Evolutionary conservation across 1,140 invertebrate species (phyloP).

Genomic region (Caenorhabditis latens): DNA sequence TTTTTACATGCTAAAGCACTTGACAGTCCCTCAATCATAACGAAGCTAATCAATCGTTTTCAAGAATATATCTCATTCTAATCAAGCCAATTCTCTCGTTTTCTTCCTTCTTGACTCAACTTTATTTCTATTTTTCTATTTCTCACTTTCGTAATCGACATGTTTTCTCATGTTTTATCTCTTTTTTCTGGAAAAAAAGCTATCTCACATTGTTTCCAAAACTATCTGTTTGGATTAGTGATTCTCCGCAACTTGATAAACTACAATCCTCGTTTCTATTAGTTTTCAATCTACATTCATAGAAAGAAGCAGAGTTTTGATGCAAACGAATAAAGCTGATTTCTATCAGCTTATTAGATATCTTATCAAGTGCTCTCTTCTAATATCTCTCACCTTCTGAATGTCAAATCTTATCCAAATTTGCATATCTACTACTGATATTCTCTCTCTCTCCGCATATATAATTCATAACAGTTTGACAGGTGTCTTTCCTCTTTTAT

Average conservation of each 20-base stretch:
- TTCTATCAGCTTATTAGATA: background rate
- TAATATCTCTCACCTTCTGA: background rate
- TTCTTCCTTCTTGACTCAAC: background rate
- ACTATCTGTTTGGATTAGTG: too few relatives aligned
- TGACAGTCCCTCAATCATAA: background rate
- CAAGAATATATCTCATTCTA: background rate
- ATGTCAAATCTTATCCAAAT: background rate
- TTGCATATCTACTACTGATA: background rate
- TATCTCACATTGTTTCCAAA: too few relatives aligned
- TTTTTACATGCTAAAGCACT: background rate
- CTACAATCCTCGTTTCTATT: too few relatives aligned
- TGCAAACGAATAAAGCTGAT: too few relatives aligned
- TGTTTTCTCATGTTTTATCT: background rate
- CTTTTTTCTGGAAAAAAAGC: background rate
- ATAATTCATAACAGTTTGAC: slow-evolving; percentile 54
- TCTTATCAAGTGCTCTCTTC: background rate
- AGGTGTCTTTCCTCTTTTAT: slow-evolving; percentile 32
- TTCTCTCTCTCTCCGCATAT: background rate
- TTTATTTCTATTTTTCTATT: background rate
- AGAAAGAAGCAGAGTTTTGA: too few relatives aligned
- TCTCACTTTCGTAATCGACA: background rate
- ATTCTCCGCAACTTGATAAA: too few relatives aligned
- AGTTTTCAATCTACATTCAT: too few relatives aligned
- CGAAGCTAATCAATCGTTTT: background rate
- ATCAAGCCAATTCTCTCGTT: background rate